These are phyloP conservation scores for Brachionus plicatilis DNA, from an alignment of 1,140 invertebrate species.

Conservation along the genomic window DNA sequence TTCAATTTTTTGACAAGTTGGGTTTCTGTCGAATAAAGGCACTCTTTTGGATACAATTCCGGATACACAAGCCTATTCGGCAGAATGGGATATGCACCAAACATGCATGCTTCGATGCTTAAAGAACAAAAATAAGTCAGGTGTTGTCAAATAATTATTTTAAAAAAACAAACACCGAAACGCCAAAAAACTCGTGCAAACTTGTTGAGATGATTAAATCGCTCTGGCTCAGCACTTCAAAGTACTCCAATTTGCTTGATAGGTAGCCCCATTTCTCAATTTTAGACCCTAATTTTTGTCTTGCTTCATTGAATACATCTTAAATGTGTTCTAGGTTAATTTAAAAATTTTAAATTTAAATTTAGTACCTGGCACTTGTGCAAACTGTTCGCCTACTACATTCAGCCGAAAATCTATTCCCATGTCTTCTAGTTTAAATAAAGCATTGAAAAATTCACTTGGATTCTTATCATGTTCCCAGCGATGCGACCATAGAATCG, in stretches of 20 bases:
- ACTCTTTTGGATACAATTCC: slow-evolving; percentile 65
- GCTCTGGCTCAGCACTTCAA: slow-evolving; percentile 57
- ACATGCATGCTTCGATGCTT: slow-evolving; percentile 64
- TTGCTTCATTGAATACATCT: slow-evolving; percentile 55
- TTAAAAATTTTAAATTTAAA: neutral
- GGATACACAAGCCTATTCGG: slow-evolving; percentile 69
- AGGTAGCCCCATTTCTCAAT: slow-evolving; percentile 64
- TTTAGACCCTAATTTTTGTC: slow-evolving; percentile 57
- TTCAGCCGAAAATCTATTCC: slow-evolving; percentile 62
- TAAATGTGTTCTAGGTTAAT: slow-evolving; percentile 17
- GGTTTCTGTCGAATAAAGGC: slow-evolving; percentile 61
- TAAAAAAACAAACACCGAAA: slow-evolving; percentile 61
- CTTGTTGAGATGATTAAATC: slow-evolving; percentile 70
- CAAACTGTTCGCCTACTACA: slow-evolving; percentile 63
- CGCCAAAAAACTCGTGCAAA: slow-evolving; percentile 70
- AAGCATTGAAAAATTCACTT: slow-evolving; percentile 61
- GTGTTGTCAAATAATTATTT: neutral
- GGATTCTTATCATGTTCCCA: slow-evolving; percentile 77
- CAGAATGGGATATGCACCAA: slow-evolving; percentile 66
- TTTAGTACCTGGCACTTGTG: slow-evolving; percentile 58
- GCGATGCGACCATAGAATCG: slow-evolving; percentile 71
- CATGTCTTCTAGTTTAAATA: slow-evolving; percentile 60
- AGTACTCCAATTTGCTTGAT: slow-evolving; percentile 61
- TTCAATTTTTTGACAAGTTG: slow-evolving; percentile 60
- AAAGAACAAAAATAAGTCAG: slow-evolving; percentile 48